Base-by-base conservation (phyloP, 2,888 invertebrate species). In the Papilio demoleus region DNA sequence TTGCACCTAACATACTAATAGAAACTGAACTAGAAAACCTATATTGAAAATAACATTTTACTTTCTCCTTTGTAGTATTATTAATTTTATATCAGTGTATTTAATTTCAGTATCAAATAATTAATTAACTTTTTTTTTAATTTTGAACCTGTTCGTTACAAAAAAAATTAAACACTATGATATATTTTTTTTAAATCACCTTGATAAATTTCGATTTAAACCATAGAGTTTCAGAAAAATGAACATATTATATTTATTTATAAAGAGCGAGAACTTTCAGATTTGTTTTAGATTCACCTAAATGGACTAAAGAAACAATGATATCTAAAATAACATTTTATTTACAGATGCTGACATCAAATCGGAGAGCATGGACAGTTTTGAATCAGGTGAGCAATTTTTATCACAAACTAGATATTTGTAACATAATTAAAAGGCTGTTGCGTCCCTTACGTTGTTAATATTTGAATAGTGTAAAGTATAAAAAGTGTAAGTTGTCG, bases 331-430 rank as follows among this genome's bases (percentile, higher is more conserved):
- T 64, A 59, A 65, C 61, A 47, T 73, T 74, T 82, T 84, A 77
- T 88, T 92, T 72, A 14, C 90, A 93, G 93, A 90, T 80, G 81
- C 84, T 70, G 91, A 92, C 73, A 83, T 91, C 76, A 92, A 93
- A 80, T 87, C 89, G 17, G 93, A 93, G 74, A 92, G 92, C 74
- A 87, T 90, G 86, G 93, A 93, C 78, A 93, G 93, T 75, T 89
- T 90, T 75, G 91, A 89, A 72, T 93, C 93, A 66, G 93, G 93
- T 93, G 76, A 77, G 74, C 66, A 60, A 50, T 68, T 72, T 74
- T 71, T 80, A 78, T 79, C 24, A 78, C 77, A 79, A 81, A 81
- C 42, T 61, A 17, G 60, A 34, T 40, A 5, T 40, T 40, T 40
- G 50, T 24, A 58, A 56, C 8, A 36, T 63, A 80, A 79, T 71